These are phyloP conservation scores for Metallyticus violacea DNA, from an alignment of 2,888 invertebrate species.

Conservation along the genomic window DNA sequence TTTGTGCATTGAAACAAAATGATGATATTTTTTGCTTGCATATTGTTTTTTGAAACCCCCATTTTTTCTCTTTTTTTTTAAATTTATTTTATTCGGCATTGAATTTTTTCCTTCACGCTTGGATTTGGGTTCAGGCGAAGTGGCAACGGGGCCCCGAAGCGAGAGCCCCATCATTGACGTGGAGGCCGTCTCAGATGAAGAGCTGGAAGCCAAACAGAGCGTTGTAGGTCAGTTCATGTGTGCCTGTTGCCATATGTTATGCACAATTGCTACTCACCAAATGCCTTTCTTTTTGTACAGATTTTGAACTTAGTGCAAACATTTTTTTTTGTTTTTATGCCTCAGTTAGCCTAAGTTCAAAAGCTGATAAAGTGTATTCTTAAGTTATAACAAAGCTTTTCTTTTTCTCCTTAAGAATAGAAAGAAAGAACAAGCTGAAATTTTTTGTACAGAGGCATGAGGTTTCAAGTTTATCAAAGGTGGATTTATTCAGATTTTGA, in stretches of 20 bases:
- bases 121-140: slow-evolving; percentile 54
- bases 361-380: neutral
- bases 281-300: neutral
- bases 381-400: too few species aligned
- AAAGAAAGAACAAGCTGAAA: too few species aligned
- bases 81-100: neutral
- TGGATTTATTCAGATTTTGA: neutral
- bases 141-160: slow-evolving; percentile 58
- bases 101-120: slow-evolving; percentile 19
- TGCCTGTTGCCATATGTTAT: slow-evolving; percentile 35
- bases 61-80: slow-evolving; percentile 1
- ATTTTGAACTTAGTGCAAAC: neutral
- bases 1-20: slow-evolving; percentile 4
- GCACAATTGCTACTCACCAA: neutral
- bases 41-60: slow-evolving; percentile 1
- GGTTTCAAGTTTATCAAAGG: neutral
- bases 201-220: slow-evolving; percentile 45
- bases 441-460: too few species aligned
- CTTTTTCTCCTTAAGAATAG: too few species aligned
- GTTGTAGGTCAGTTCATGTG: slow-evolving; percentile 58
- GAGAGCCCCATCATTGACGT: slow-evolving; percentile 66
- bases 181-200: slow-evolving; percentile 61
- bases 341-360: too few species aligned
- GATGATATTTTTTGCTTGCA: slow-evolving; percentile 11
- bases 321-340: neutral